Base-by-base conservation (phyloP, 2,888 invertebrate genomes). In the Alloscopus bannaensis region DNA sequence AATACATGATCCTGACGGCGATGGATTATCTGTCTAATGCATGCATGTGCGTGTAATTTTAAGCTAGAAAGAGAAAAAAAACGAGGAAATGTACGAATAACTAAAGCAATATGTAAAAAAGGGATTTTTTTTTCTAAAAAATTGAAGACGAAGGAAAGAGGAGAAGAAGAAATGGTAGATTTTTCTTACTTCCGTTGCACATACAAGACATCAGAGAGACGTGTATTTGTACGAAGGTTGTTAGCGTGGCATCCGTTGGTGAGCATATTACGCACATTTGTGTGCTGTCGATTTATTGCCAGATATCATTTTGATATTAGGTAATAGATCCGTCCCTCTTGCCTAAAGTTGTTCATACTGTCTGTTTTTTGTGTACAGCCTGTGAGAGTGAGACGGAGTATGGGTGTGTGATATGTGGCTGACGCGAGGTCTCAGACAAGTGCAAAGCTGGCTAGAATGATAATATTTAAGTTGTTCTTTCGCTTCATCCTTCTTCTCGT, bases 1-100 rank as follows among this genome's bases (percentile, higher is more conserved):
- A 45, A 45, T n/a, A 45, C 45, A 45, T n/a, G n/a, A n/a, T n/a
- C n/a, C n/a, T 45, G 45, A 45, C 45, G 45, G 45, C 8, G 45
- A 55, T 55, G 26, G 55, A 55, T 55, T 55, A 55, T 55, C 55
- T 55, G 55, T 55, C 55, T 55, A 55, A 55, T 55, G n/a, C 55
- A 55, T 55, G 55, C 45, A 55, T 55, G 55, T 55, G 55, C 26
- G 55, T 55, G 55, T 55, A 26, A 55, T 55, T 26, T 22, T 55
- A 55, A 42, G 18, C 18, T 16, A 42, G 42, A 8, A 42, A 42
- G 42, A 42, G 13, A 13, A 13, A 50, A 50, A 18, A 50, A 52
- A 16, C 3, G 4, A 18, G 45, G 45, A 45, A 18, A 36, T 8
- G 36, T 36, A 13, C 36, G n/a, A n/a, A n/a, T n/a, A n/a, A n/a